Conservation (phyloP, 30 jellyfish, hydroid and myxozoan species). For the Clytia hemisphaerica region DNA sequence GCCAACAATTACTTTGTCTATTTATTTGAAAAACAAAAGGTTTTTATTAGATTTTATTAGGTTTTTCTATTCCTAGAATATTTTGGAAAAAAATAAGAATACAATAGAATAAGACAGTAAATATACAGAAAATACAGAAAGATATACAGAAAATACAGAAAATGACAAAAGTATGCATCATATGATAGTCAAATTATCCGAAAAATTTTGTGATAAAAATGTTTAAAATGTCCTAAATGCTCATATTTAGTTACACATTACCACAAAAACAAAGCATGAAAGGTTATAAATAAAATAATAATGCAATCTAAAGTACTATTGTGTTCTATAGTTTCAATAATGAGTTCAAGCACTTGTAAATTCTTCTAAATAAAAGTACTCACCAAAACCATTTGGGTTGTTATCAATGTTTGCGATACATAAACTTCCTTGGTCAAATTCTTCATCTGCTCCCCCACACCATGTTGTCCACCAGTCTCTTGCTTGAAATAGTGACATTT, state of each 20-base stretch:
- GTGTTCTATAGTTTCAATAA: no score
- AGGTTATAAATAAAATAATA: no score
- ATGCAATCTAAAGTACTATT: no score
- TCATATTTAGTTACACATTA: no score
- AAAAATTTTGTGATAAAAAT: no score
- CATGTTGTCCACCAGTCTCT: slow-evolving; percentile 87
- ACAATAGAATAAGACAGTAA: not conserved
- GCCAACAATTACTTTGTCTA: slow-evolving; percentile 62
- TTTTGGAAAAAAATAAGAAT: not conserved
- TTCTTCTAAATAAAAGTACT: no score
- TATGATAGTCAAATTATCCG: no score
- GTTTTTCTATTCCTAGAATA: not conserved
- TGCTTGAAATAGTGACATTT: slow-evolving; percentile 81
- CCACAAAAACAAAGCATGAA: no score
- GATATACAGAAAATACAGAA: not conserved
- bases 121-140: not conserved
- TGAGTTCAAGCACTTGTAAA: no score
- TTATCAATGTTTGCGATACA: slow-evolving; percentile 69
- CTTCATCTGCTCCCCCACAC: slow-evolving; percentile 73
- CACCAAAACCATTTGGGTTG: slow-evolving; percentile 38
- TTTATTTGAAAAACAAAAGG: not conserved
- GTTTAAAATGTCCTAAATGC: no score
- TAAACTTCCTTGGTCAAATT: slow-evolving; percentile 56
- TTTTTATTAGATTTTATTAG: not conserved
- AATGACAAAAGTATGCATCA: no score